Percentiles rank a stretch among this genome's conserved stretches.
Conservation (phyloP, 2,797 vertebrate species). For the Falco columbarius region DNA sequence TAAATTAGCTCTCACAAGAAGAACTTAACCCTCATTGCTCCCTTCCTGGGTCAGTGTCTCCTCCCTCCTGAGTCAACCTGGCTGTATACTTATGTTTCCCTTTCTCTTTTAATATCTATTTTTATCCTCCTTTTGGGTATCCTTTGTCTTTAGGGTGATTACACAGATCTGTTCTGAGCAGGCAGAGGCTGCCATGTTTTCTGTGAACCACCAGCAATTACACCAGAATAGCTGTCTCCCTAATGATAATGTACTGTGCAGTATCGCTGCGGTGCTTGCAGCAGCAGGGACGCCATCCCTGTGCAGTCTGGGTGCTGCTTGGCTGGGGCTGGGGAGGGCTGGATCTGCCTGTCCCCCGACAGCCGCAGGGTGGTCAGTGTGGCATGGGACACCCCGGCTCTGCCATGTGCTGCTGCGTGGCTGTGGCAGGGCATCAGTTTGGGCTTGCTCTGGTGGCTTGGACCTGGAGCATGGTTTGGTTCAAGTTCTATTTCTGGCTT, state of each 20-base stretch:
- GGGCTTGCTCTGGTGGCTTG: background rate
- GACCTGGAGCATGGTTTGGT: background rate
- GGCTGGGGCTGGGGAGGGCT: background rate
- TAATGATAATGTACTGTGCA: background rate
- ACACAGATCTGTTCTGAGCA: background rate
- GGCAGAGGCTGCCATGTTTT: background rate
- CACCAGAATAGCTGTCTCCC: background rate
- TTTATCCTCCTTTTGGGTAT: background rate
- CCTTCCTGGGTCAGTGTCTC: background rate
- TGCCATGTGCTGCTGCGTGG: background rate
- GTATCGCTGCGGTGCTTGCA: background rate
- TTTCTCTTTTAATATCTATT: background rate
- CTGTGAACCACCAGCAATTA: background rate
- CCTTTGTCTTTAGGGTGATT: conserved; percentile 1
- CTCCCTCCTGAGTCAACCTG: background rate
- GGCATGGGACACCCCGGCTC: accelerated
- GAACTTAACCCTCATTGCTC: background rate
- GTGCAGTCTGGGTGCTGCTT: background rate
- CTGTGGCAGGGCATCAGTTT: background rate
- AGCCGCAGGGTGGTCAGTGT: accelerated
- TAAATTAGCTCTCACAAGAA: conserved; percentile 18
- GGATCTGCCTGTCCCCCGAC: accelerated
- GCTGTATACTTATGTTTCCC: background rate
- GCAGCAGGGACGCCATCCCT: background rate
- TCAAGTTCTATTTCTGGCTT: background rate